Evolutionary conservation across 1,140 invertebrate genomes (phyloP).

Genomic region (Cyrtorhinus lividipennis): DNA sequence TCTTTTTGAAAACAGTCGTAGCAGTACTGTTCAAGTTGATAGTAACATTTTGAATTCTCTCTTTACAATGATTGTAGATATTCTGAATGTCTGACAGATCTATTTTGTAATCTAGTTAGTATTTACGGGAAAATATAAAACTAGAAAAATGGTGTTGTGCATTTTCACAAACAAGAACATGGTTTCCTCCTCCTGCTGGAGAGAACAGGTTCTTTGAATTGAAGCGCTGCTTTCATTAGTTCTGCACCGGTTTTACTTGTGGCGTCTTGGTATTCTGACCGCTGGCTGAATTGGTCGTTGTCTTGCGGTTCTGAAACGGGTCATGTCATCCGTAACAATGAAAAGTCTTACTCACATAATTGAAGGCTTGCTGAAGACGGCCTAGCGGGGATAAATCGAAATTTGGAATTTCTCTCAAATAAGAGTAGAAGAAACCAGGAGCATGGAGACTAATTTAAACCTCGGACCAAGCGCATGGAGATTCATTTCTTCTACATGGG

Average conservation of each 20-base stretch:
- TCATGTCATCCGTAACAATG: background rate
- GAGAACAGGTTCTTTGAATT: conserved; percentile 1
- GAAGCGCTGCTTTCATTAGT: conserved; percentile 5
- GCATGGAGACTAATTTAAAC: too few relatives aligned
- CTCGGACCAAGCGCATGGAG: too few relatives aligned
- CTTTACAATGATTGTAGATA: too few relatives aligned
- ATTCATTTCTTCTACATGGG: too few relatives aligned
- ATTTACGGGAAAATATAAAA: too few relatives aligned
- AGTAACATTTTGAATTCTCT: too few relatives aligned
- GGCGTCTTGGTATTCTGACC: conserved; percentile 10
- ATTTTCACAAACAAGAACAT: background rate
- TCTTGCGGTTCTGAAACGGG: conserved; percentile 9
- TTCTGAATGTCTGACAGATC: too few relatives aligned
- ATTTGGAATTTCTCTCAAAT: background rate
- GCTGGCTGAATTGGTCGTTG: background rate
- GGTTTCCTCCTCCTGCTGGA: background rate
- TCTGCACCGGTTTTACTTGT: conserved; percentile 10
- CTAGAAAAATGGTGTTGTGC: background rate
- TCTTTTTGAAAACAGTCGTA: too few relatives aligned
- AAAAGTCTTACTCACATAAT: background rate
- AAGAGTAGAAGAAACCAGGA: background rate
- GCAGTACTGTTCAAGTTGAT: too few relatives aligned
- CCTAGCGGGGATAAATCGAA: background rate
- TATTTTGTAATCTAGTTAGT: too few relatives aligned
- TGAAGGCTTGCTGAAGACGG: background rate